A percentile compares a stretch with the other conserved stretches of the same genome.
Conservation (phyloP, 2,113 vertebrate species). For the Aix galericulata region DNA sequence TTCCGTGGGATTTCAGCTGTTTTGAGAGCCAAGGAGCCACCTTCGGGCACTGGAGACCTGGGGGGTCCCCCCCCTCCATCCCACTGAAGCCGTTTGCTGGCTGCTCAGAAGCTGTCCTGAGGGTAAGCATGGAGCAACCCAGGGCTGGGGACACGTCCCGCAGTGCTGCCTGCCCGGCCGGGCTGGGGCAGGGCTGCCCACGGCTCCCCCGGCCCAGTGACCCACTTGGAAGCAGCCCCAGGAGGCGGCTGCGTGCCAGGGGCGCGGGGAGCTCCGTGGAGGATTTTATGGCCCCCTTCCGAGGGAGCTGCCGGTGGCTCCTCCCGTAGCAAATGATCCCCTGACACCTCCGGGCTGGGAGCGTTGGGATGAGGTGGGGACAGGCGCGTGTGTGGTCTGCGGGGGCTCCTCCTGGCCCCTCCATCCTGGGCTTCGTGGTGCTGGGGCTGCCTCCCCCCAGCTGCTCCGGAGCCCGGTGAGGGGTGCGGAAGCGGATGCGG, state of each 20-base stretch:
- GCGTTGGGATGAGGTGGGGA: fast-evolving
- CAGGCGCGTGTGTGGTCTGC: fast-evolving
- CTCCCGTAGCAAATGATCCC: background rate
- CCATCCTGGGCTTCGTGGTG: fast-evolving
- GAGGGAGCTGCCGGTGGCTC: fast-evolving
- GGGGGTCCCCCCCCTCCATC: background rate
- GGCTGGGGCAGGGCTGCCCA: background rate
- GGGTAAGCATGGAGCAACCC: background rate
- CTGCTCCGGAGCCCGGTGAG: fast-evolving
- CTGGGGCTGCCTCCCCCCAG: fast-evolving
- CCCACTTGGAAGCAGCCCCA: background rate
- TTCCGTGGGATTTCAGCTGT: conserved; percentile 41
- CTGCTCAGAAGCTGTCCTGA: background rate
- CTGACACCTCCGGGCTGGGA: background rate
- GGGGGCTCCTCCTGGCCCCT: background rate
- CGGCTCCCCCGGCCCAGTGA: background rate
- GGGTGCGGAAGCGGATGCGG: background rate
- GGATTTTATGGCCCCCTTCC: background rate
- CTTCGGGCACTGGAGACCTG: background rate
- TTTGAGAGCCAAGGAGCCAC: background rate
- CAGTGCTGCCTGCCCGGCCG: background rate
- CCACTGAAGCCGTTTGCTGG: background rate
- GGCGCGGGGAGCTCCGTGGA: fast-evolving
- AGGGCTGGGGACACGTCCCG: fast-evolving
- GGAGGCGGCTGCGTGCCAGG: background rate